Percentiles rank a stretch among this genome's conserved stretches.
These are phyloP conservation scores for Megalops atlanticus DNA, from an alignment of 2,113 vertebrate genomes.

Conservation along the genomic window DNA sequence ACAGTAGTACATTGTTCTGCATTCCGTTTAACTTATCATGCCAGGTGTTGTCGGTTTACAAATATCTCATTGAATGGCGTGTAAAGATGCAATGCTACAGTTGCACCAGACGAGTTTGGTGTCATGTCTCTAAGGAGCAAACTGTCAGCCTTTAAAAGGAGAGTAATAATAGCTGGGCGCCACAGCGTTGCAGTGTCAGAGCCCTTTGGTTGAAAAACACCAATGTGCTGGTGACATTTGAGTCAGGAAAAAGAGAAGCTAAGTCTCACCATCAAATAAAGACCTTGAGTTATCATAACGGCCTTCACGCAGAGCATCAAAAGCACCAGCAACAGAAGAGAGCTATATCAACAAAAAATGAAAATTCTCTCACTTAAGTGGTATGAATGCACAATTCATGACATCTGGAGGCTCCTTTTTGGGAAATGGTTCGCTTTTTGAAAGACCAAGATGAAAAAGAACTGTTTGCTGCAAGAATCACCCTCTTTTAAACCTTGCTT, in stretches of 20 bases:
- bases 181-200: slow-evolving; percentile 64
- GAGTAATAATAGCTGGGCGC: slow-evolving; percentile 75
- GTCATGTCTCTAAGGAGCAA: slow-evolving; percentile 67
- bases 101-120: slow-evolving; percentile 64
- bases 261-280: slow-evolving; percentile 67
- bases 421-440: neutral
- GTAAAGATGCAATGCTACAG: slow-evolving; percentile 56
- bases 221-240: slow-evolving; percentile 74
- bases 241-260: slow-evolving; percentile 65
- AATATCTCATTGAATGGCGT: slow-evolving; percentile 60
- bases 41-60: slow-evolving; percentile 44
- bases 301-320: slow-evolving; percentile 56
- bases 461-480: neutral
- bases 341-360: slow-evolving; percentile 18
- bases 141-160: slow-evolving; percentile 76
- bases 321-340: slow-evolving; percentile 32
- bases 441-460: neutral
- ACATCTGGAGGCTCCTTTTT: neutral
- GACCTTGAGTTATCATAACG: slow-evolving; percentile 52
- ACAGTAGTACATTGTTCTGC: neutral
- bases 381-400: neutral
- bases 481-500: neutral
- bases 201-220: slow-evolving; percentile 69
- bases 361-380: neutral
- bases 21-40: slow-evolving; percentile 31